Percentiles rank a stretch among this genome's conserved stretches.
Conservation (phyloP, 2,888 invertebrate genomes). For the Cryptophagus acutangulus region DNA sequence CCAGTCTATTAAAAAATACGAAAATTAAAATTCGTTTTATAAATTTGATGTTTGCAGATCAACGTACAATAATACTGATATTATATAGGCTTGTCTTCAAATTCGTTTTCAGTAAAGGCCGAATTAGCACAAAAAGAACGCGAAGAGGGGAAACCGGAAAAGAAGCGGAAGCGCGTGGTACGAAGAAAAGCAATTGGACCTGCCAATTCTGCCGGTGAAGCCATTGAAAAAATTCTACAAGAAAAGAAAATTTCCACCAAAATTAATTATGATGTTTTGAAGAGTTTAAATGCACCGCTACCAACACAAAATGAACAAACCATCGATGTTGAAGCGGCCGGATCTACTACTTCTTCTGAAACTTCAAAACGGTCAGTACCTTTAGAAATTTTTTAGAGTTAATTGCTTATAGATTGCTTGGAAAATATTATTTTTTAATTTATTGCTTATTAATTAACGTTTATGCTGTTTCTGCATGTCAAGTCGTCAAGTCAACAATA, state of each 20-base stretch:
- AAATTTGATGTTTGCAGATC: too few species aligned
- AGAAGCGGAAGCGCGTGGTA: constrained; percentile 63
- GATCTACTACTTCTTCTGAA: constrained; percentile 20
- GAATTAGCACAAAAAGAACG: constrained; percentile 73
- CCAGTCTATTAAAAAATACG: too few species aligned
- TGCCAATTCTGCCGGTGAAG: constrained; percentile 74
- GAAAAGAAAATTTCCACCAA: constrained; percentile 95
- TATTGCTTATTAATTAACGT: too few species aligned
- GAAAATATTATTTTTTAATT: too few species aligned
- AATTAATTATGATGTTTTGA: constrained; percentile 96
- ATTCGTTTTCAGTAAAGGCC: constrained; percentile 73
- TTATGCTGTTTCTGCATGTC: too few species aligned
- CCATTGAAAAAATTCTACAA: constrained; percentile 92
- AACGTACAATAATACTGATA: too few species aligned
- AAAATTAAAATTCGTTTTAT: too few species aligned
- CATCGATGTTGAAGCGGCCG: constrained; percentile 20
- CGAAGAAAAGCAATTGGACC: constrained; percentile 62
- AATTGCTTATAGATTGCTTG: too few species aligned
- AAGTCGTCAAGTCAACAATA: too few species aligned
- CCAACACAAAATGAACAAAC: constrained; percentile 40
- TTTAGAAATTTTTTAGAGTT: too few species aligned
- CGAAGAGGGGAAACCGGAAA: constrained; percentile 83
- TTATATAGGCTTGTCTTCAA: too few species aligned
- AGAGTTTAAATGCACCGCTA: constrained; percentile 59
- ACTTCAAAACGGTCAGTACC: constrained; percentile 31